Evolutionary conservation across 2,113 vertebrate genomes (phyloP), one percentile per base, ranked within the genome.

Genomic region (Lampris megalopsis): DNA sequence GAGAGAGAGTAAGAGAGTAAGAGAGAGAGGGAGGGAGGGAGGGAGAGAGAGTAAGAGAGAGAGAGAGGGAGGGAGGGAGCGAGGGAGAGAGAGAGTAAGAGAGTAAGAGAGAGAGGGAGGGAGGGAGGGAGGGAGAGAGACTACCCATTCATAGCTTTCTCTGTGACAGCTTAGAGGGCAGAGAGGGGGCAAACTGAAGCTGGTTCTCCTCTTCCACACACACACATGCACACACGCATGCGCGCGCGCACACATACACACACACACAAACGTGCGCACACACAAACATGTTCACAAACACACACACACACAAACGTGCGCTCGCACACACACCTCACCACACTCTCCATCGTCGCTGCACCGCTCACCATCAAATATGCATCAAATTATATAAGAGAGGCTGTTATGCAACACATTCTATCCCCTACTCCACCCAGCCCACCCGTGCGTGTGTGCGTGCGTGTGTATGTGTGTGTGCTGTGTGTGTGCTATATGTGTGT

Each of bases 321-420:
- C 47, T 62, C 3, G 79, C 61, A 78, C 80, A 65, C 70, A 71
- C 65, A 48, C 63, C n/a, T n/a, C n/a, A n/a, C n/a, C n/a, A n/a
- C n/a, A 45, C 5, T 60, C 80, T 71, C 63, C 65, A 62, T 66
- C 5, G n/a, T 49, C 7, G 54, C 59, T 62, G 81, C 82, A 71
- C 43, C 69, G 68, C 72, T 85, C 73, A 59, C 73, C 81, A 93
- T 93, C 84, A 94, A 92, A 93, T 91, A 91, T 91, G 91, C 88
- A 92, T 87, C 75, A 76, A 80, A 92, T 93, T 91, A 93, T 88
- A 90, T 92, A 93, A 94, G 68, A 80, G 77, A 68, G 50, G 3
- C 70, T 50, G 76, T 94, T 92, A 93, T 71, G 82, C 91, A 93
- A 94, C 69, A 79, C 62, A 77, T 68, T 81, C 73, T 56, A 82